Conservation (phyloP, 2,888 invertebrate genomes). For the Andrena flavipes region DNA sequence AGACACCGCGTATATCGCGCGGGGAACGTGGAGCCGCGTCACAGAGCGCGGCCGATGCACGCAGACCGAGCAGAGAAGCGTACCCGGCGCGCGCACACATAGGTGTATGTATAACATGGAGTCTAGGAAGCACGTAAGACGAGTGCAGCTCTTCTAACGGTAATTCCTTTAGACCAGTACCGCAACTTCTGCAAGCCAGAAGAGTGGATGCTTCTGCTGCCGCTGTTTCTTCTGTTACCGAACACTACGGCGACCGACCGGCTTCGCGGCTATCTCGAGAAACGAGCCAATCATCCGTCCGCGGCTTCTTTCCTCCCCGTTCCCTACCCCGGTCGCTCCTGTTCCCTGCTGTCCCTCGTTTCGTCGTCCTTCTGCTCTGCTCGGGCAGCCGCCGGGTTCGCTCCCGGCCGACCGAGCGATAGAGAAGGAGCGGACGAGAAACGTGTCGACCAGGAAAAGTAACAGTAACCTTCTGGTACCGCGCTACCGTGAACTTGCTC, state of each 20-base stretch:
- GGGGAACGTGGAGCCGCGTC: conserved; percentile 22
- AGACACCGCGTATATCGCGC: conserved; percentile 44
- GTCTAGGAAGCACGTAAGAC: conserved; percentile 79
- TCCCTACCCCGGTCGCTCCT: conserved; percentile 16
- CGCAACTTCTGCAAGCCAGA: conserved; percentile 79
- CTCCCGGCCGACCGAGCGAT: background rate
- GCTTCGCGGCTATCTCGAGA: conserved; percentile 64
- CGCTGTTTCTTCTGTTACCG: conserved; percentile 66
- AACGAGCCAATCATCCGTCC: conserved; percentile 74
- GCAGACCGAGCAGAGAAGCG: conserved; percentile 46
- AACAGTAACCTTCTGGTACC: conserved; percentile 75
- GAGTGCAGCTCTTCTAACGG: conserved; percentile 83
- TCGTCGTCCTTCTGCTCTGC: conserved; percentile 16
- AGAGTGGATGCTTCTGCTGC: conserved; percentile 70
- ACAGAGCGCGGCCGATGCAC: conserved; percentile 30
- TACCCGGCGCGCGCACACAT: conserved; percentile 2
- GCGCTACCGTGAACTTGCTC: conserved; percentile 70
- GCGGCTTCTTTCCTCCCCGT: conserved; percentile 43
- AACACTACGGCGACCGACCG: conserved; percentile 48
- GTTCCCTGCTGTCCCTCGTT: conserved; percentile 8
- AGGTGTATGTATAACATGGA: conserved; percentile 67
- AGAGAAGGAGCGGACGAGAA: conserved; percentile 33
- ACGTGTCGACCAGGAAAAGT: conserved; percentile 76
- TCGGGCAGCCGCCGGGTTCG: conserved; percentile 14
- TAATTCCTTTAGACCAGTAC: conserved; percentile 83